Evolutionary conservation across 2,888 invertebrate species (phyloP).

Genomic region (Tanytarsus gracilentus): DNA sequence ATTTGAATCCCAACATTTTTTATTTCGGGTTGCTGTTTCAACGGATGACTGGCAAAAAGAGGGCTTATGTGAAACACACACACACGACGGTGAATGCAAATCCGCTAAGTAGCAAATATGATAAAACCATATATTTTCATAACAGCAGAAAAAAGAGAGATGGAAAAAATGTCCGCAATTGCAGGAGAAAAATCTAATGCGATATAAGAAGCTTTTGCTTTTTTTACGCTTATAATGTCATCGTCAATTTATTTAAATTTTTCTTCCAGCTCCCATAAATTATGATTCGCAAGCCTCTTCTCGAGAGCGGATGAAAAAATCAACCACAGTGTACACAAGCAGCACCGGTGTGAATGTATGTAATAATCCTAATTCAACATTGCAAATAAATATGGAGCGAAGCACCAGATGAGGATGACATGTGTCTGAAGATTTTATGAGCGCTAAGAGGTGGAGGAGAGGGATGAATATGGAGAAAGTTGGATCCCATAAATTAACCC

Average conservation of each 20-base stretch:
- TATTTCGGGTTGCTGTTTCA: no score
- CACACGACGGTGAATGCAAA: conserved; percentile 12
- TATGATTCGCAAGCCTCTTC: not conserved
- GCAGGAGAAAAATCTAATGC: not conserved
- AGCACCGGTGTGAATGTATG: not conserved
- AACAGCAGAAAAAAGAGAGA: not conserved
- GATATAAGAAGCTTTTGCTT: conserved; percentile 23
- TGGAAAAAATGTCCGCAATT: conserved; percentile 12
- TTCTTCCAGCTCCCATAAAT: conserved; percentile 7
- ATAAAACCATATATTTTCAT: conserved; percentile 27
- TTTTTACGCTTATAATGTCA: conserved; percentile 23
- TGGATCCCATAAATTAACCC: conserved; percentile 21
- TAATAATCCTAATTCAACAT: conserved; percentile 16
- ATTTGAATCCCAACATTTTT: no score
- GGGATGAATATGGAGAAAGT: not conserved
- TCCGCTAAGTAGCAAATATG: conserved; percentile 22
- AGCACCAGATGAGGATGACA: not conserved
- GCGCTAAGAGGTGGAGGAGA: not conserved
- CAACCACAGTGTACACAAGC: not conserved
- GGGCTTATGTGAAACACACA: not conserved
- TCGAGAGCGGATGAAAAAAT: not conserved
- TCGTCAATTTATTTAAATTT: conserved; percentile 21
- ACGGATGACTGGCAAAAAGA: not conserved
- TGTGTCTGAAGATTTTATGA: not conserved
- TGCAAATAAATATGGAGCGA: not conserved